Conservation (phyloP, 2,888 invertebrate species). For the Desoria tigrina region DNA sequence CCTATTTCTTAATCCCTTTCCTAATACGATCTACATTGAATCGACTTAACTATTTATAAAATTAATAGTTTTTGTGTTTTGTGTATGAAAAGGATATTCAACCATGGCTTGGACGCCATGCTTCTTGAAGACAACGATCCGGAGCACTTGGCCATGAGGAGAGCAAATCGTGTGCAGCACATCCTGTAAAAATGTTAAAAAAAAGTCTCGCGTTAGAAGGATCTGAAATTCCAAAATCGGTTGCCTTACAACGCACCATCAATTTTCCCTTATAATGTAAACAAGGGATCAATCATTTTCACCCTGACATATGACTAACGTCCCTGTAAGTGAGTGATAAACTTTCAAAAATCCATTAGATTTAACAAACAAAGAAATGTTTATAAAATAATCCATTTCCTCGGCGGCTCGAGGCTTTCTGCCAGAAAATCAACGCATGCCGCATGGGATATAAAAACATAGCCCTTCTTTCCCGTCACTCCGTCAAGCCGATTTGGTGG, state of each 20-base stretch:
- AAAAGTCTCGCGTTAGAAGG: constrained; percentile 1
- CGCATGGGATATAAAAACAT: not conserved
- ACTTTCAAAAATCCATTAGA: constrained; percentile 8
- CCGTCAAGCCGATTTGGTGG: not conserved
- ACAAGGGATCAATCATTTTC: constrained; percentile 42
- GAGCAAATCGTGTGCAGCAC: constrained; percentile 96
- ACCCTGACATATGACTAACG: constrained; percentile 5
- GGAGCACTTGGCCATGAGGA: constrained; percentile 89
- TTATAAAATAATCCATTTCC: not conserved
- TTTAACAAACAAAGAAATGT: not conserved
- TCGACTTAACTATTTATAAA: too few species aligned
- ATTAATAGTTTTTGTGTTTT: not conserved
- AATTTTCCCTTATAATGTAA: constrained; percentile 24
- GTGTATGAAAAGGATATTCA: constrained; percentile 86
- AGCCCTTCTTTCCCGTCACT: not conserved
- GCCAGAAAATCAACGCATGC: not conserved
- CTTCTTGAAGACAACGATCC: constrained; percentile 98
- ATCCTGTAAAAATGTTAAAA: constrained; percentile 73
- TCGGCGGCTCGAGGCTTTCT: not conserved
- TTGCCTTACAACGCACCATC: not conserved
- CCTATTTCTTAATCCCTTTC: too few species aligned
- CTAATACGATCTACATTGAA: too few species aligned
- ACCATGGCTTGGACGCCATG: constrained; percentile 99
- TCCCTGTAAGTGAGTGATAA: not conserved
- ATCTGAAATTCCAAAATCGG: not conserved